Base-by-base conservation (phyloP, 2,797 vertebrate genomes). In the Aphelocoma californica region DNA sequence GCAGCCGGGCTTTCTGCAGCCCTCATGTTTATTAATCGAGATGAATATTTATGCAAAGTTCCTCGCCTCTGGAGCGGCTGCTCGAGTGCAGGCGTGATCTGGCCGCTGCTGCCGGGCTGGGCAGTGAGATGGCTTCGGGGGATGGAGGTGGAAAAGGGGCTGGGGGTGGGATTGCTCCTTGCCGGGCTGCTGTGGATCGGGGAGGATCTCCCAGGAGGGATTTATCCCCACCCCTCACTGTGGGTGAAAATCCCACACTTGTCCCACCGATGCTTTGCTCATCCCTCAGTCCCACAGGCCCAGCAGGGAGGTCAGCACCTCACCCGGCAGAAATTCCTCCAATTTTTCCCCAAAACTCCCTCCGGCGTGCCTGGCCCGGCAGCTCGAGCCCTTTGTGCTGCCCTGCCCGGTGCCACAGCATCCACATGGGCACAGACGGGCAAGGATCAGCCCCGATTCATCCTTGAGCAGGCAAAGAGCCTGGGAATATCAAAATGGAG, bases 1-100 rank as follows among this genome's bases (percentile, higher is more conserved):
- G 45, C 62, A 72, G 89, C 88, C 65, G 18, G 83, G 57, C 86
- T 84, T 47, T 95, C 95, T 79, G 91, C 93, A 91, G 93, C 93
- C 88, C 85, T 96, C 95, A 94, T 96, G 93, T 95, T 79, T 97
- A 97, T 97, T 97, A 96, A 97, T 97, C 70, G 23, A 69, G 51
- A 96, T 95, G 96, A 95, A 97, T 96, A 95, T 97, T 97, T 80
- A 97, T 97, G 92, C 77, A 25, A 79, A 84, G 45, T 85, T 93
- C 36, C 61, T 48, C 23, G 53, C 83, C 80, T 73, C 78, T 28
- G 12, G 51, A 81, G 88, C 48, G 4, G 62, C 48, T 81, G 86
- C 64, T 82, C 12, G 2, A 40, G 70, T 88, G 95, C 85, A 32
- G 74, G 75, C 64, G 6, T 14, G 17, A 86, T 83, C 62, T 24